Evolutionary conservation across 2,888 invertebrate genomes (phyloP), one percentile per base, ranked within the genome.

Genomic region (Patella caerulea): DNA sequence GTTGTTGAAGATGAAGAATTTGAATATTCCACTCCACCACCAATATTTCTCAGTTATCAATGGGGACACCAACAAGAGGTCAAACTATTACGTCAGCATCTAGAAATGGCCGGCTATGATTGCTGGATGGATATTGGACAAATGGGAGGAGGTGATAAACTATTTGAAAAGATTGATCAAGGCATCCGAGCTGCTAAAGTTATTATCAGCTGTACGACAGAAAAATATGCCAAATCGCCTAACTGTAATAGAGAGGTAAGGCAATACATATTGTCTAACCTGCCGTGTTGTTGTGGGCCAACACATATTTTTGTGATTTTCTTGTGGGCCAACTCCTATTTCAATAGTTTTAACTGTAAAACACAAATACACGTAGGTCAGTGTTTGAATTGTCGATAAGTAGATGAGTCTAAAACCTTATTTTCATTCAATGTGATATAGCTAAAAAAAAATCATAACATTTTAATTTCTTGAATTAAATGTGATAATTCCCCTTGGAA

Each of bases 101-200:
- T 90, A 73, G 85, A 86, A 77, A 86, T 86, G 88, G 90, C 90
- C 3, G 90, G 90, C 14, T 90, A 86, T 79, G 83, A 84, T 52
- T 89, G 90, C 78, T 91, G 91, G 91, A 87, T 91, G 88, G 91
- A 91, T 82, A 86, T 90, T 73, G 91, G 91, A 65, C 90, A 91
- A 81, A 91, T 91, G 91, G 91, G 91, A 19, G 91, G 91, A 1
- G 91, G 91, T 19, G 91, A 91, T 81, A 91, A 90, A 78, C 83
- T 90, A 69, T 90, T 88, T 81, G 86, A 86, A 71, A 90, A 90
- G 79, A 91, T 91, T 59, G 91, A 91, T 82, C 76, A 81, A n/a
- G 91, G 91, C 5, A 88, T 91, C 65, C 76, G 90, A 65, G 86
- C 81, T 15, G 89, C 90, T 7, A 90, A 89, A 82, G 84, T 90